Evolutionary conservation across 2,113 vertebrate species (phyloP), one percentile per base, ranked within the genome.

Genomic region (Merops nubicus): DNA sequence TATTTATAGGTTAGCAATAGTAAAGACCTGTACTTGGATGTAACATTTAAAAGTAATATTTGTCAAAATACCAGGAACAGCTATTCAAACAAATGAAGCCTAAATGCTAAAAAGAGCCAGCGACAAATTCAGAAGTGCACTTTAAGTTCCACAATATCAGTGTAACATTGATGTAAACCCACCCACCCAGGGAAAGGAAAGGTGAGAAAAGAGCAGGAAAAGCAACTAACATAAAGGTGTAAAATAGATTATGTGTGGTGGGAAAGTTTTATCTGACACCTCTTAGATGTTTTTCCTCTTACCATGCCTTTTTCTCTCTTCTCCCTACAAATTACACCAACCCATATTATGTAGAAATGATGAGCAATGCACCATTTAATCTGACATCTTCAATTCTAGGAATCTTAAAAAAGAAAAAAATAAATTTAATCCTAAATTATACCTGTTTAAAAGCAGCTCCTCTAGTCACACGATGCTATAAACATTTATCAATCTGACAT

Each of bases 401-500:
- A 93, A 68, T 65, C 56, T 67, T 50, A 6, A 48, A 34, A 64
- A 59, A 70, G n/a, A 78, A 45, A 67, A 21, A 10, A 54, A n/a
- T n/a, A n/a, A n/a, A n/a, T n/a, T n/a, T n/a, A 65, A 68, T 13
- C 57, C 36, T 97, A 98, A 98, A 97, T 96, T 97, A 96, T 98
- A 98, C 98, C 97, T 98, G 98, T 97, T 98, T 98, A 98, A 98
- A 98, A 97, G 88, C 98, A 97, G 98, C 97, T 97, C 97, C 88
- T 89, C 90, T 92, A 96, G 78, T 93, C 80, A 50, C 85, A 67
- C 47, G 9, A 96, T 65, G 91, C 95, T 94, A 94, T 98, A 97
- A 98, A 98, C 98, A 98, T 98, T 98, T 96, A 98, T 99, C 98
- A 98, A 96, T 45, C 93, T 98, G 98, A 98, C 98, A 98, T 91